These are phyloP conservation scores for Cheilosia vernalis DNA, from an alignment of 2,888 invertebrate genomes.

Conservation along the genomic window DNA sequence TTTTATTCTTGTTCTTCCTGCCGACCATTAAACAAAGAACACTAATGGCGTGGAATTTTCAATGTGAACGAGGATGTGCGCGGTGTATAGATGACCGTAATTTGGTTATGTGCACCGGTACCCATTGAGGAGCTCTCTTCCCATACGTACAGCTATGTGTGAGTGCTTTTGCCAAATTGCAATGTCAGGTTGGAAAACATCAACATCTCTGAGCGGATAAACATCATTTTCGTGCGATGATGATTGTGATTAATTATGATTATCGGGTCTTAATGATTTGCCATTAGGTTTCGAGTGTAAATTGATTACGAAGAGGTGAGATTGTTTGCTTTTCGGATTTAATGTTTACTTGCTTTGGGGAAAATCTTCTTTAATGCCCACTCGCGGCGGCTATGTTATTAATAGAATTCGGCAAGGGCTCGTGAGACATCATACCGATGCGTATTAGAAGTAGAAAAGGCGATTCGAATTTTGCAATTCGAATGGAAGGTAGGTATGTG, in stretches of 20 bases:
- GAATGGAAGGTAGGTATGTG: background rate
- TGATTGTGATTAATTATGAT: conserved; percentile 74
- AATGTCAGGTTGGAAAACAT: conserved; percentile 45
- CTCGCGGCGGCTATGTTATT: conserved; percentile 13
- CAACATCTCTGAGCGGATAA: conserved; percentile 14
- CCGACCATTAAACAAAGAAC: conserved; percentile 55
- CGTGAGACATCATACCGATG: conserved; percentile 27
- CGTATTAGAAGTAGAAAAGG: background rate
- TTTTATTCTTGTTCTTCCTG: conserved; percentile 17
- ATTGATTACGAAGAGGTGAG: conserved; percentile 54
- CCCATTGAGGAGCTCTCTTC: conserved; percentile 20
- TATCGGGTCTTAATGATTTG: conserved; percentile 68
- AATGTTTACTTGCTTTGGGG: conserved; percentile 27
- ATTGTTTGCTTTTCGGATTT: conserved; percentile 50
- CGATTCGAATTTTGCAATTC: background rate
- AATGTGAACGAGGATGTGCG: conserved; percentile 2
- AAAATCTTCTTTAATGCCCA: background rate
- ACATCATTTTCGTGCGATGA: conserved; percentile 70
- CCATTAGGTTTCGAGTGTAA: conserved; percentile 60
- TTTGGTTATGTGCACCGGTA: conserved; percentile 58
- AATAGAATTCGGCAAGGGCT: conserved; percentile 39
- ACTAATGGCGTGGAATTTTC: conserved; percentile 65
- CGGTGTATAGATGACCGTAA: conserved; percentile 39
- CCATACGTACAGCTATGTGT: conserved; percentile 2
- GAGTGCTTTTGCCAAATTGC: conserved; percentile 62